Base-by-base conservation (phyloP, 1,140 invertebrate genomes). In the Formica exsecta region DNA sequence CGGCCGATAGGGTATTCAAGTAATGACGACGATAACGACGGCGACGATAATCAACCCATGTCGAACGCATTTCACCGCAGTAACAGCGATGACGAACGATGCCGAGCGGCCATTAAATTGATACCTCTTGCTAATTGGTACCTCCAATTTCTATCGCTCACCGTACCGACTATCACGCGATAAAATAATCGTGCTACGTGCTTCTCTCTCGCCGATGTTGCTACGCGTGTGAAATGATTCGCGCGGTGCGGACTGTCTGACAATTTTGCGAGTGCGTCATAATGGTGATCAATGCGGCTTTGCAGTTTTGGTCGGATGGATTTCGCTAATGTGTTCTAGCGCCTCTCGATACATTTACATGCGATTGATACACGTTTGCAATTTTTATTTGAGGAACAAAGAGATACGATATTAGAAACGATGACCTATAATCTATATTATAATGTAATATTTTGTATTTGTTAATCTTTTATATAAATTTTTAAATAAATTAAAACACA, bases 21-120 rank as follows among this genome's bases (percentile, higher is more conserved):
- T 90, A 90, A 90, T 85, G 89, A 90, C 86, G 81, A 87, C 68
- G 88, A 89, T 90, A 90, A 90, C 89, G 80, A 89, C 75, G 88
- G 86, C 65, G 73, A 81, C 74, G 75, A 90, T 90, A 89, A 90
- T 90, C 86, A 90, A 89, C 19, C 79, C 74, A 51, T 87, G 86
- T 90, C 88, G 88, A 51, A 44, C 80, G 57, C 88, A 59, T 77
- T 81, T 87, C 80, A 38, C 75, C 29, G 77, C 74, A 61, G 48
- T 81, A 54, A 65, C 77, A 59, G 89, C 88, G 71, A 90, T 89
- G 89, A 90, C 86, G 88, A 85, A 90, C 88, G 88, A 87, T 44
- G 81, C 36, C 59, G 70, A 25, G 51, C 11, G 71, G 80, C 86
- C 88, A 85, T 90, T 90, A 90, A 90, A 90, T 89, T 81, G 79